A percentile compares a stretch with the other conserved stretches of the same genome.
Evolutionary conservation across 2,888 invertebrate genomes (phyloP).

Genomic region (Linnaemya vulpina): DNA sequence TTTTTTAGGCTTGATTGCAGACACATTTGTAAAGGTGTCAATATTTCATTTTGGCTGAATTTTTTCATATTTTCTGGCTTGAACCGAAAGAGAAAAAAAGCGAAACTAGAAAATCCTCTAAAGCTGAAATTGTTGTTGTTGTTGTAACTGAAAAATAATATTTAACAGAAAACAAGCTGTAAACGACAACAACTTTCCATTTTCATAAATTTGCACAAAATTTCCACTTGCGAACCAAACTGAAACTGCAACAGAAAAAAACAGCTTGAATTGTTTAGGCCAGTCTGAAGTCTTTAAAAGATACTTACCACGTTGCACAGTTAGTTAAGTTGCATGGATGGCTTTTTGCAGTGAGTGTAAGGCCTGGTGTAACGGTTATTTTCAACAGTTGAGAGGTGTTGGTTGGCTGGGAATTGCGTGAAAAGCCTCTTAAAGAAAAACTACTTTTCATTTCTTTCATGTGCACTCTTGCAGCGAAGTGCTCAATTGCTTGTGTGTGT

Average conservation of each 20-base stretch:
- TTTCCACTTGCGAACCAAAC: constrained; percentile 68
- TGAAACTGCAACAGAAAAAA: constrained; percentile 22
- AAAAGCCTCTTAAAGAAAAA: constrained; percentile 68
- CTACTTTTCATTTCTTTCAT: constrained; percentile 69
- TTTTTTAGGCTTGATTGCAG: constrained; percentile 6
- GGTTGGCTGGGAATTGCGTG: constrained; percentile 63
- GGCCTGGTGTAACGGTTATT: constrained; percentile 44
- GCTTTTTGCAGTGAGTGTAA: constrained; percentile 34
- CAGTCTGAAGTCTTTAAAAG: constrained; percentile 25
- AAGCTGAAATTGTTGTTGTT: constrained; percentile 54
- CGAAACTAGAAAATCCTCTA: constrained; percentile 71
- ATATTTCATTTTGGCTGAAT: constrained; percentile 44
- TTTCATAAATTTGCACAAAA: constrained; percentile 77
- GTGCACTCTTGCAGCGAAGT: constrained; percentile 41
- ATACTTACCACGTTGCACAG: constrained; percentile 6
- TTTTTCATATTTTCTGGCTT: constrained; percentile 10
- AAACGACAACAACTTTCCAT: constrained; percentile 78
- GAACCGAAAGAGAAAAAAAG: constrained; percentile 50
- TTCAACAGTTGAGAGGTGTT: constrained; percentile 52
- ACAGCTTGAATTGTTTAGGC: constrained; percentile 43
- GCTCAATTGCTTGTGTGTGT: background rate
- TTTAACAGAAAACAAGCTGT: constrained; percentile 47
- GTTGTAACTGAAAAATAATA: constrained; percentile 56
- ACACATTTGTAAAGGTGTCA: constrained; percentile 56
- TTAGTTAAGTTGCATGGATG: background rate